These are phyloP conservation scores for Girardinichthys multiradiatus DNA, from an alignment of 2,113 vertebrate genomes.

Conservation along the genomic window DNA sequence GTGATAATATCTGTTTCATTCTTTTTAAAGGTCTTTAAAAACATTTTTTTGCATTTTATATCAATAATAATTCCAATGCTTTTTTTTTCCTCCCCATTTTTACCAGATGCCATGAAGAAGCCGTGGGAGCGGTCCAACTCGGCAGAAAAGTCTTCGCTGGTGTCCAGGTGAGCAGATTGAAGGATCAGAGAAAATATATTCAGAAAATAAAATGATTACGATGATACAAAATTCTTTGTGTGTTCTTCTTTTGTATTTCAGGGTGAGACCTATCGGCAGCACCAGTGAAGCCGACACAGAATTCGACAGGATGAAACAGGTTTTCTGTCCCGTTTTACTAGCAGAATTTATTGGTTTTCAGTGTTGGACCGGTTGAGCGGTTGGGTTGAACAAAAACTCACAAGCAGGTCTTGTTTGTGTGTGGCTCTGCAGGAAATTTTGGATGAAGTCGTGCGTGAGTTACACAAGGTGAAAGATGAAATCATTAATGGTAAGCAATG, in stretches of 20 bases:
- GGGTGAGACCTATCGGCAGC: constrained; percentile 93
- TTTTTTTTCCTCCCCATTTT: background rate
- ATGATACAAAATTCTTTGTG: background rate
- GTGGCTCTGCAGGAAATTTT: constrained; percentile 90
- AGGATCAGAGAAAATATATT: background rate
- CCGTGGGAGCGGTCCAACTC: constrained; percentile 98
- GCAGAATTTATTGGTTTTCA: background rate
- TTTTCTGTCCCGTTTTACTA: constrained; percentile 43
- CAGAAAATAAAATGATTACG: background rate
- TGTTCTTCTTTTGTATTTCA: constrained; percentile 60
- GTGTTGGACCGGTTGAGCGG: no score
- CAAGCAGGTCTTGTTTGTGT: background rate
- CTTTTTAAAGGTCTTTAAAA: no score
- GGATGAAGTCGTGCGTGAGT: constrained; percentile 97
- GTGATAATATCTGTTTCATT: background rate
- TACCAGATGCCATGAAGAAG: constrained; percentile 91
- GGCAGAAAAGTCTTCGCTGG: constrained; percentile 91
- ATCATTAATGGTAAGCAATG: constrained; percentile 93
- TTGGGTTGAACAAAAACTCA: constrained; percentile 8
- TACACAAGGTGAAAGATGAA: constrained; percentile 99
- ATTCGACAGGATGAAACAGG: constrained; percentile 99
- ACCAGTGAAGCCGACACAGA: constrained; percentile 92
- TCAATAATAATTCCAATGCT: background rate
- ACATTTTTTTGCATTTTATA: background rate
- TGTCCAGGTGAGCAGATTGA: constrained; percentile 87